A percentile compares a stretch with the other conserved stretches of the same genome.
Evolutionary conservation across 2,113 vertebrate species (phyloP).

Genomic region (Bucco capensis): DNA sequence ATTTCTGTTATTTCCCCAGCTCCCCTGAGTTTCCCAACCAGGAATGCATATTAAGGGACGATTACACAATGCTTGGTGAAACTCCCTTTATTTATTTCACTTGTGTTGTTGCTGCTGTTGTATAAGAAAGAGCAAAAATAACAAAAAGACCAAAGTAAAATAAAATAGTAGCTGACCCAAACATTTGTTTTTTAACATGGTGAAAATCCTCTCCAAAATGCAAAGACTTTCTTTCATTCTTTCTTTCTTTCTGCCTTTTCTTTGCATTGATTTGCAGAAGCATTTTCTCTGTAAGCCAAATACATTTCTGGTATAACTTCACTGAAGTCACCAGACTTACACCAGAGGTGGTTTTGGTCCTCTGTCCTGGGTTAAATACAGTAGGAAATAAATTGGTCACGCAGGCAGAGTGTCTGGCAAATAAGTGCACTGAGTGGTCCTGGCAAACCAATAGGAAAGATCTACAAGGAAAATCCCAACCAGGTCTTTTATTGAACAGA

Average conservation of each 20-base stretch:
- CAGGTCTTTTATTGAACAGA: constrained; percentile 76
- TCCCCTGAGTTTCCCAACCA: background rate
- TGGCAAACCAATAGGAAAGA: constrained; percentile 68
- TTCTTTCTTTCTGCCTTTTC: constrained; percentile 7
- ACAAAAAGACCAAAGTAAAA: constrained; percentile 64
- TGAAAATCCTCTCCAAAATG: constrained; percentile 1
- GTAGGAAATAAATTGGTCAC: constrained; percentile 61
- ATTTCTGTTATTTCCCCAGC: background rate
- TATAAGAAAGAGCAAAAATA: constrained; percentile 65
- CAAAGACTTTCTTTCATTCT: background rate
- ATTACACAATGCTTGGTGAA: constrained; percentile 63
- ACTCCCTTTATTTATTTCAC: constrained; percentile 72
- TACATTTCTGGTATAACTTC: constrained; percentile 62
- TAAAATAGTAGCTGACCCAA: constrained; percentile 57
- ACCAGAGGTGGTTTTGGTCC: constrained; percentile 55
- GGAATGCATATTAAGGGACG: constrained; percentile 9
- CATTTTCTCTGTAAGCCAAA: constrained; percentile 50
- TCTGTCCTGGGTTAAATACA: constrained; percentile 62
- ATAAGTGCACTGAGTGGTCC: constrained; percentile 62
- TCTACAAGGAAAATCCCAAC: constrained; percentile 69
- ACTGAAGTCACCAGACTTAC: constrained; percentile 59
- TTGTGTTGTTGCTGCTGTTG: constrained; percentile 60
- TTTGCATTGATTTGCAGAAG: constrained; percentile 37
- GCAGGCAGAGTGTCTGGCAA: constrained; percentile 54
- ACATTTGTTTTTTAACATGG: constrained; percentile 43